phyloP scores from a whole-genome alignment of 2,888 invertebrate genomes.

The Papilio demoleus region DNA sequence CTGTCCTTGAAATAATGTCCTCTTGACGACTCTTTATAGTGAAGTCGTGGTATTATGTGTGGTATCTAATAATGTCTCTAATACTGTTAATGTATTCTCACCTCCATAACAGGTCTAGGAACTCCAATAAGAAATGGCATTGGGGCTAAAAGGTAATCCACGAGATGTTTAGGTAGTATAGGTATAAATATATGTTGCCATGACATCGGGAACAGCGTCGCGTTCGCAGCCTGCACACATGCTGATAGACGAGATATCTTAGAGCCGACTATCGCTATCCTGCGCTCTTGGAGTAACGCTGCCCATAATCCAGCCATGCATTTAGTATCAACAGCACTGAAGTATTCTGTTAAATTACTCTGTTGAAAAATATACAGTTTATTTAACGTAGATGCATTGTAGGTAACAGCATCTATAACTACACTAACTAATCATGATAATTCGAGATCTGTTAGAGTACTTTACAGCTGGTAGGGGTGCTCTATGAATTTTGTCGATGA shows the following conservation, averaged over 20 bases:
- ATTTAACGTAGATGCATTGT: too few relatives aligned
- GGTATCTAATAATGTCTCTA: too few relatives aligned
- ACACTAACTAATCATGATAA: too few relatives aligned
- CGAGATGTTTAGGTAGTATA: conserved; percentile 93
- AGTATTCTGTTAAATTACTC: conserved; percentile 98
- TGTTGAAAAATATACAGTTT: conserved; percentile 63
- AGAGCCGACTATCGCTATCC: conserved; percentile 96
- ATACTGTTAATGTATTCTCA: too few relatives aligned
- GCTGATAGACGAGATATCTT: conserved; percentile 95
- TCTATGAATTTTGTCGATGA: too few relatives aligned
- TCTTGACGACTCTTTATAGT: too few relatives aligned
- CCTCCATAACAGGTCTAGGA: conserved; percentile 92
- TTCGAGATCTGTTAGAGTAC: too few relatives aligned
- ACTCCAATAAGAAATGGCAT: conserved; percentile 99
- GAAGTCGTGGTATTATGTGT: too few relatives aligned
- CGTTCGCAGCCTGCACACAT: conserved; percentile 96
- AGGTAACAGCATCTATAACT: too few relatives aligned
- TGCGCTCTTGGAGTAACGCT: conserved; percentile 96
- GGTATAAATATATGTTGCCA: conserved; percentile 99
- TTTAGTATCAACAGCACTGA: conserved; percentile 96
- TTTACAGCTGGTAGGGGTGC: too few relatives aligned
- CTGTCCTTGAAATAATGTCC: too few relatives aligned
- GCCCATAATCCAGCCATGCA: conserved; percentile 98
- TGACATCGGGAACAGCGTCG: conserved; percentile 98
- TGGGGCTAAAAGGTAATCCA: conserved; percentile 96